Evolutionary conservation across 2,113 vertebrate genomes (phyloP).

Genomic region (Pao palembangensis): DNA sequence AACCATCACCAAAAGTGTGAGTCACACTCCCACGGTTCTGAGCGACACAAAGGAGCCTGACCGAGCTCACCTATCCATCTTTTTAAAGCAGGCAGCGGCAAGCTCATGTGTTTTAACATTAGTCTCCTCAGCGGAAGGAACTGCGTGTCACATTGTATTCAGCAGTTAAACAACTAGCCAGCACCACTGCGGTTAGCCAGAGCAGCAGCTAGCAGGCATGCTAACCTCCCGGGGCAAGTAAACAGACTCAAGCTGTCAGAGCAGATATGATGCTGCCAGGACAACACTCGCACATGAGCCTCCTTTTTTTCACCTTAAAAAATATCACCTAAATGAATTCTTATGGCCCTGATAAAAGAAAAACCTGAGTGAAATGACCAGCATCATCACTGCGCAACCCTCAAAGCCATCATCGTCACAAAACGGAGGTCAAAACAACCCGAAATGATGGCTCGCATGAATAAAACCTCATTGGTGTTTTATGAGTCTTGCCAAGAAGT

Average conservation of each 20-base stretch:
- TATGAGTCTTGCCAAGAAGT: conserved; percentile 41
- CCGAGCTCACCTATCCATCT: conserved; percentile 21
- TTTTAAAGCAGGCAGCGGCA: conserved; percentile 8
- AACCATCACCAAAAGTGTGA: conserved; percentile 15
- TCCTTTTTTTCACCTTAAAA: not conserved
- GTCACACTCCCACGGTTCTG: conserved; percentile 10
- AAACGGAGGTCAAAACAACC: conserved; percentile 30
- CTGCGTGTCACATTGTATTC: conserved; percentile 61
- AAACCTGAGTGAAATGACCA: too few species aligned
- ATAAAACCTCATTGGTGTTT: conserved; percentile 27
- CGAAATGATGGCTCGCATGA: conserved; percentile 16
- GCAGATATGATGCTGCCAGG: conserved; percentile 44
- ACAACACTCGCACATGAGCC: conserved; percentile 13
- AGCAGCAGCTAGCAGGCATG: conserved; percentile 26
- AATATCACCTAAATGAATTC: conserved; percentile 9
- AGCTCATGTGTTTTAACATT: conserved; percentile 9
- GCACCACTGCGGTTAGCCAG: conserved; percentile 24
- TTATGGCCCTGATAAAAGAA: conserved; percentile 2
- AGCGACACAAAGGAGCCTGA: conserved; percentile 19
- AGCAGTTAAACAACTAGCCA: conserved; percentile 29
- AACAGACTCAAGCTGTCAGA: conserved; percentile 54
- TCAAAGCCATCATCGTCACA: not conserved
- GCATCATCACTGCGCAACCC: too few species aligned
- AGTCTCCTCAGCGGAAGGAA: conserved; percentile 49
- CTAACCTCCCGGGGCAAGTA: conserved; percentile 46